Evolutionary conservation across 2,888 invertebrate species (phyloP), one percentile per base, ranked within the genome.

Genomic region (Agriopis aurantiaria): DNA sequence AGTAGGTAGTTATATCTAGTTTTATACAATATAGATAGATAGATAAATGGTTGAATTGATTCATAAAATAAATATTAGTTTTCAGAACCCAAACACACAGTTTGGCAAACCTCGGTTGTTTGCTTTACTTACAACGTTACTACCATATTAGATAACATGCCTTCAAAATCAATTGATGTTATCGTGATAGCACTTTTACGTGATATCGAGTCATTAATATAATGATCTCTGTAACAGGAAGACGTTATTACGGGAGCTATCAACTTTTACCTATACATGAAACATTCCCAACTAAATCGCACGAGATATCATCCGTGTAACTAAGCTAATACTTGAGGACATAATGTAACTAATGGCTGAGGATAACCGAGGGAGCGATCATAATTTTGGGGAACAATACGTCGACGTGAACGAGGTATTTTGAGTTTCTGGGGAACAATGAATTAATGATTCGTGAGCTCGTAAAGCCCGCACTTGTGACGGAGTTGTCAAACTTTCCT

Each of bases 351-450:
- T 89, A 91, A 92, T 88, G 88, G 86, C 81, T 73, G 76, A 81
- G 88, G 86, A 90, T 90, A 91, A 89, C 87, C 80, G 81, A 83
- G 84, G 86, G 88, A 87, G 86, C 87, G 87, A 89, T 89, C 91
- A 90, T 91, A 91, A 92, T 89, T 91, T 87, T 81, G 78, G 77
- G 70, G 86, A 89, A 91, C 92, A 93, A 92, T 88, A 88, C 88
- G 79, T 79, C 75, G 75, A 80, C 83, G 81, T 84, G 87, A 88
- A 89, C 85, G 86, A 85, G 86, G 87, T 86, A 86, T 86, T 88
- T 84, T 81, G 85, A 88, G 86, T 82, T 86, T 83, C 85, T 74
- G 71, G 79, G 81, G 82, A 89, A 91, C 92, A 91, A 91, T 90
- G 89, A 89, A 88, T 89, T 90, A 90, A 91, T 91, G 88, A 91